Conservation (phyloP, 2,888 invertebrate species). For the Cerastis rubricosa region DNA sequence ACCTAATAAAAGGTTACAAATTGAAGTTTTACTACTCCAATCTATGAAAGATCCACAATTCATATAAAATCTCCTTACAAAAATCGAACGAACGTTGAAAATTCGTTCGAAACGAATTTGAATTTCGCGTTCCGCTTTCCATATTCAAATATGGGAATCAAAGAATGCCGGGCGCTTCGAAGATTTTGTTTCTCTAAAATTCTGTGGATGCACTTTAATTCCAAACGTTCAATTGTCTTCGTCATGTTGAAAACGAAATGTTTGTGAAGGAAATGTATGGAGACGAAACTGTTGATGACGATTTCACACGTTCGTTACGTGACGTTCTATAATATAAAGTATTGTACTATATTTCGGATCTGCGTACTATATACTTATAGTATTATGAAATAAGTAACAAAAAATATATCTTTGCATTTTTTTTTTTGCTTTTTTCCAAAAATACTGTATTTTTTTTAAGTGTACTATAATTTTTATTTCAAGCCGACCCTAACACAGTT, state of each 20-base stretch:
- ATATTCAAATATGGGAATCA: conserved; percentile 66
- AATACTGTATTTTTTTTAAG: no score
- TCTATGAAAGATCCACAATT: background rate
- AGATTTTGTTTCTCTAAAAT: conserved; percentile 56
- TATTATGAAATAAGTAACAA: no score
- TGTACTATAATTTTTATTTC: no score
- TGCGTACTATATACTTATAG: no score
- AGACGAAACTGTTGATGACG: no score
- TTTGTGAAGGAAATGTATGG: background rate
- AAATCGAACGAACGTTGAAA: conserved; percentile 33
- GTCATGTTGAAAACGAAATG: background rate
- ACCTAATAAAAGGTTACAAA: no score
- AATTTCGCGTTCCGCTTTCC: conserved; percentile 54
- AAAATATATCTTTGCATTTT: no score
- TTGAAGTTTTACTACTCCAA: background rate
- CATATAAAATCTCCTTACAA: conserved; percentile 16
- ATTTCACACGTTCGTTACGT: no score
- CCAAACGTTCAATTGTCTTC: conserved; percentile 29
- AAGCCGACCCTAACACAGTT: no score
- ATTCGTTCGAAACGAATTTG: conserved; percentile 47
- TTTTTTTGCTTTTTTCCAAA: no score
- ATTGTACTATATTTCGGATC: no score
- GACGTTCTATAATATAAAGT: no score
- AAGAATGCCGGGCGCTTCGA: conserved; percentile 46
- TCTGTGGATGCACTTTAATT: conserved; percentile 52